Percentiles rank a stretch among this genome's conserved stretches.
Conservation (phyloP, 2,113 vertebrate species). For the Istiophorus platypterus region DNA sequence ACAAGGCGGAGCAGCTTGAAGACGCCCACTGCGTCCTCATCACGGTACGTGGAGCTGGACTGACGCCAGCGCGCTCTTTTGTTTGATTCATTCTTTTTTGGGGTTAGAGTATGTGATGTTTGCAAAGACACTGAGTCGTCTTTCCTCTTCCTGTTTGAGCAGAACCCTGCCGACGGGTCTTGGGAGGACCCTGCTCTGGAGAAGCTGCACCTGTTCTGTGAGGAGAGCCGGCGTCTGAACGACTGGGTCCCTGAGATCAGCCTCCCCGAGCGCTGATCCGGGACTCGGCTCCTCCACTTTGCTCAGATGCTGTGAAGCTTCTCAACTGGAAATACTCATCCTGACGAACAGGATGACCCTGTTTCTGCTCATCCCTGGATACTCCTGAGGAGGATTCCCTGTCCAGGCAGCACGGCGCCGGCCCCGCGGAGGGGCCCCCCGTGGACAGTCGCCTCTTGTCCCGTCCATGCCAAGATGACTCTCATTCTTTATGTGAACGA, state of each 20-base stretch:
- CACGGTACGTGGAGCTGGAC: slow-evolving; percentile 76
- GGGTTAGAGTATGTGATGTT: not conserved
- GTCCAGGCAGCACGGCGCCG: slow-evolving; percentile 81
- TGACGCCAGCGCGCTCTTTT: accelerated
- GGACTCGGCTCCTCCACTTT: slow-evolving; percentile 43
- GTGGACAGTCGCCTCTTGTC: slow-evolving; percentile 76
- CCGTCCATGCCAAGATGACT: slow-evolving; percentile 84
- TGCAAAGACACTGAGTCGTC: not conserved
- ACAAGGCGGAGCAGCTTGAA: slow-evolving; percentile 73
- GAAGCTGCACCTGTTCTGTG: slow-evolving; percentile 87
- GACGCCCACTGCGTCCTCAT: slow-evolving; percentile 87
- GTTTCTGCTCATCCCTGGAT: slow-evolving; percentile 82
- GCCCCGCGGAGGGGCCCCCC: slow-evolving; percentile 69
- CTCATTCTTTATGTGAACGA: slow-evolving; percentile 86
- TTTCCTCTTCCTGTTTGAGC: slow-evolving; percentile 30
- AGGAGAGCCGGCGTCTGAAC: slow-evolving; percentile 83
- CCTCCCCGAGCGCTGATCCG: slow-evolving; percentile 83
- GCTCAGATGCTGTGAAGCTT: slow-evolving; percentile 70
- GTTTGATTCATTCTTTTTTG: not conserved
- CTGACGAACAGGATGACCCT: slow-evolving; percentile 74
- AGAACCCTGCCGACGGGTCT: slow-evolving; percentile 82
- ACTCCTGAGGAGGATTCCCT: slow-evolving; percentile 82
- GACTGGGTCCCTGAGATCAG: slow-evolving; percentile 87
- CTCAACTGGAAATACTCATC: slow-evolving; percentile 78
- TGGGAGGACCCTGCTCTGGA: slow-evolving; percentile 86